A percentile compares a stretch with the other conserved stretches of the same genome.
phyloP scores from a whole-genome alignment of 2,113 vertebrate species.

The Channa maculata region DNA sequence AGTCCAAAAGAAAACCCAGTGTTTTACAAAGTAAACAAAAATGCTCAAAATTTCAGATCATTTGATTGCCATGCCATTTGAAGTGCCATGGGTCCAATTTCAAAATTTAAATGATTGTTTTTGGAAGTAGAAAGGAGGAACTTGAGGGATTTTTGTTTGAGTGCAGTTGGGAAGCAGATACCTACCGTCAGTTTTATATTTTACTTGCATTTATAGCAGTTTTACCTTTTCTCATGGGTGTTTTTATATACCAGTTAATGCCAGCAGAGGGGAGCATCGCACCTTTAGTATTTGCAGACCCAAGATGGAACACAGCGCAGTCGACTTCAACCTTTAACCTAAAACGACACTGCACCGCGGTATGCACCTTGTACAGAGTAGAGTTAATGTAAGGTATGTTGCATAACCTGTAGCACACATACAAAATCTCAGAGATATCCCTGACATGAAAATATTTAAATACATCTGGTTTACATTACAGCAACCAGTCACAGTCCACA shows the following conservation, averaged over 20 bases:
- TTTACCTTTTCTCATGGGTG: neutral
- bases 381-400: neutral
- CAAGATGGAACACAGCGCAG: neutral
- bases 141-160: too few species aligned
- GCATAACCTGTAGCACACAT: conserved; percentile 13
- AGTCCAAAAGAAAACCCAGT: neutral
- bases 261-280: conserved; percentile 66
- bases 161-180: too few species aligned
- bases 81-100: neutral
- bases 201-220: neutral
- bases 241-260: neutral
- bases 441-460: neutral
- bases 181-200: too few species aligned
- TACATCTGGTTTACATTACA: neutral
- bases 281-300: neutral
- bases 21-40: conserved; percentile 8
- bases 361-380: conserved; percentile 33
- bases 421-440: neutral
- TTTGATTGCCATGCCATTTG: too few species aligned
- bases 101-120: too few species aligned
- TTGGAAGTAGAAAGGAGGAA: too few species aligned
- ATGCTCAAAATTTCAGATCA: neutral
- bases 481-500: neutral
- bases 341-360: neutral
- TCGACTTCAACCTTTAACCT: conserved; percentile 17